phyloP scores from a whole-genome alignment of 1,140 invertebrate species.

The Dryas iulia region DNA sequence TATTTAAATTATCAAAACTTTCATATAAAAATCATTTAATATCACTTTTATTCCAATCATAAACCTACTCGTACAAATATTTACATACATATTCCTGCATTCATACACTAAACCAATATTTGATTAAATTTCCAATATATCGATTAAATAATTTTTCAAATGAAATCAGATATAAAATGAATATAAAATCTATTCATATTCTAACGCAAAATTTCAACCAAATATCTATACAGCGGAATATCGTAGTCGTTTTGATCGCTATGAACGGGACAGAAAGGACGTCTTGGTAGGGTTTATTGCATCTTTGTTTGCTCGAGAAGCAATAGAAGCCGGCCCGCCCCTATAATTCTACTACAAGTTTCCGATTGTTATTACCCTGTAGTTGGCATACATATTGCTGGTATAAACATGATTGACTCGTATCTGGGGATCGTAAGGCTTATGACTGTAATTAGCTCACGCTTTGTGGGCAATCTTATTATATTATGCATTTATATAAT shows the following conservation, averaged over 20 bases:
- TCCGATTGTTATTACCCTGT: constrained; percentile 61
- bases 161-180: too few species aligned
- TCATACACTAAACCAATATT: neutral
- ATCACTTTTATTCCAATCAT: too few species aligned
- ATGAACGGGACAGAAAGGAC: constrained; percentile 18
- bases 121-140: neutral
- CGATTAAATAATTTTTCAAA: neutral
- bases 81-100: too few species aligned
- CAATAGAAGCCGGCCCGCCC: constrained; percentile 46
- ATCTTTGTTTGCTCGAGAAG: constrained; percentile 65
- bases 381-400: constrained; percentile 10
- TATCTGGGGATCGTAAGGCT: neutral
- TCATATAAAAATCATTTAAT: too few species aligned
- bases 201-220: neutral
- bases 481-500: too few species aligned
- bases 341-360: constrained; percentile 52
- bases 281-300: constrained; percentile 63
- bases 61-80: too few species aligned
- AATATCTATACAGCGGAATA: neutral
- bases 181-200: neutral
- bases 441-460: neutral
- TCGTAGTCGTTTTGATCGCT: neutral
- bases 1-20: neutral
- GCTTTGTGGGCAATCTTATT: neutral
- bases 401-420: constrained; percentile 10